These are phyloP conservation scores for Microchrysa polita DNA, from an alignment of 2,888 invertebrate genomes.

Conservation along the genomic window DNA sequence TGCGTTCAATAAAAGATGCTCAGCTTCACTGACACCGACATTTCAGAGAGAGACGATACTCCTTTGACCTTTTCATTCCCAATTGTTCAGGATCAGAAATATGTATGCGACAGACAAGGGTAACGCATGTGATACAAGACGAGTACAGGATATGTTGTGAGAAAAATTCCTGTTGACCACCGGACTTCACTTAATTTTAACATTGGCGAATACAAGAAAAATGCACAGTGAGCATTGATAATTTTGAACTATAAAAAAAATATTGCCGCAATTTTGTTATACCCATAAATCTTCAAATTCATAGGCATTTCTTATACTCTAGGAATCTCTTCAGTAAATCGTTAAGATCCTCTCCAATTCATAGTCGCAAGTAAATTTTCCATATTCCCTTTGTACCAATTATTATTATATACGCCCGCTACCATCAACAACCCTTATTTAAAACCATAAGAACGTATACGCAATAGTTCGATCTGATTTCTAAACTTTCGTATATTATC, in stretches of 20 bases:
- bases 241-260: no score
- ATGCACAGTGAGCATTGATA: constrained; percentile 2
- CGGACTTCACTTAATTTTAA: background rate
- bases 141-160: constrained; percentile 41
- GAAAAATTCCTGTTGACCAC: constrained; percentile 41
- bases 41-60: constrained; percentile 11
- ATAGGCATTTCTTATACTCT: no score
- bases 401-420: no score
- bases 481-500: no score
- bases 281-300: no score
- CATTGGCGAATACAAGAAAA: background rate
- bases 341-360: no score
- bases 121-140: background rate
- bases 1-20: constrained; percentile 22
- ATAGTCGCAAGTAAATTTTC: no score
- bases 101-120: constrained; percentile 38
- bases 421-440: no score
- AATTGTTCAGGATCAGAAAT: background rate
- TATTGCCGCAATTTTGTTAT: no score
- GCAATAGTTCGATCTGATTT: constrained; percentile 36
- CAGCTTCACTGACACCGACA: constrained; percentile 30
- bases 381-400: no score
- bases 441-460: background rate
- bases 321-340: no score
- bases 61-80: background rate